Evolutionary conservation across 2,113 vertebrate species (phyloP).

Genomic region (Muntiacus reevesi): DNA sequence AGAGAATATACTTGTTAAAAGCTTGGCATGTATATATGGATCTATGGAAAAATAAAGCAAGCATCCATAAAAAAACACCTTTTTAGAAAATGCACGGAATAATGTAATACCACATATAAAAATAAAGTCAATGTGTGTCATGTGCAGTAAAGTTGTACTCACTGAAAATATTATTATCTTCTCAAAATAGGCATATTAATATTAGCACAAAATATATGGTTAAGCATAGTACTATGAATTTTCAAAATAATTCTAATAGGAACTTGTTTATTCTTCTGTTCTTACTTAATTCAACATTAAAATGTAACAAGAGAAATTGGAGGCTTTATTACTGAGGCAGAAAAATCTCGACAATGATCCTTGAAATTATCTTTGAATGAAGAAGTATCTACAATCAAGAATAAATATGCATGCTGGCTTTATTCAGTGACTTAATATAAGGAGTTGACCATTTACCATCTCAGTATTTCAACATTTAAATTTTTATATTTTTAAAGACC

Average conservation of each 20-base stretch:
- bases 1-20: neutral
- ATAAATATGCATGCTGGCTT: neutral
- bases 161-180: neutral
- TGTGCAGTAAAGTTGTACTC: neutral
- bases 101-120: neutral
- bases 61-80: neutral
- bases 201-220: neutral
- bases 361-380: slow-evolving; percentile 14
- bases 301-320: neutral
- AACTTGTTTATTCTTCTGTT: neutral
- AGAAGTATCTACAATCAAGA: neutral
- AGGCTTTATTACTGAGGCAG: neutral
- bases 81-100: neutral
- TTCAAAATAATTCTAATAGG: neutral
- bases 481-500: slow-evolving; percentile 29
- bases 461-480: slow-evolving; percentile 26
- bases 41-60: neutral
- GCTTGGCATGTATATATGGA: neutral
- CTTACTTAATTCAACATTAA: neutral
- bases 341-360: neutral
- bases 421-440: neutral
- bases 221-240: neutral
- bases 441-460: neutral
- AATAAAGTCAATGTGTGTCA: neutral
- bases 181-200: neutral